phyloP scores from a whole-genome alignment of 2,888 invertebrate species.

The Apotomis capreana region DNA sequence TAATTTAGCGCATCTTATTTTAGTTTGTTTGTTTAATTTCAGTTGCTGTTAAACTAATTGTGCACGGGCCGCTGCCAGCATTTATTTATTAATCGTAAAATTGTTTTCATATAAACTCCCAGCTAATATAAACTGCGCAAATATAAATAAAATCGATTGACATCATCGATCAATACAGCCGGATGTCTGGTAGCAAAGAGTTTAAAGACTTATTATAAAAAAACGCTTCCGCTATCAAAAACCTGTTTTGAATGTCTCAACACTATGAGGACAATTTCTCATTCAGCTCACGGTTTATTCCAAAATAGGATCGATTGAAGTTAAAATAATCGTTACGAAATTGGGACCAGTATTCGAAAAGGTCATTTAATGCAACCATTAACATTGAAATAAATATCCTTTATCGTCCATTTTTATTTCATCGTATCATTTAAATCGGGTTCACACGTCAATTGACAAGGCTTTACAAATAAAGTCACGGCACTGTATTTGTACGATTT shows the following conservation, averaged over 20 bases:
- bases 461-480: slow-evolving; percentile 31
- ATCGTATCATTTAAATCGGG: slow-evolving; percentile 3
- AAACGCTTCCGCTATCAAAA: slow-evolving; percentile 13
- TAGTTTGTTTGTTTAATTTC: slow-evolving; percentile 51
- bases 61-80: slow-evolving; percentile 30
- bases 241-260: slow-evolving; percentile 10
- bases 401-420: slow-evolving; percentile 9
- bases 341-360: background rate
- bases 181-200: slow-evolving; percentile 5
- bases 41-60: slow-evolving; percentile 40
- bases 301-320: background rate
- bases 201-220: slow-evolving; percentile 9
- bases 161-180: slow-evolving; percentile 26
- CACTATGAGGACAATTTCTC: background rate
- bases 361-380: background rate
- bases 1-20: slow-evolving; percentile 73
- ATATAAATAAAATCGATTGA: slow-evolving; percentile 28
- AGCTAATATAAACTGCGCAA: slow-evolving; percentile 14
- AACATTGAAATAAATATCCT: background rate
- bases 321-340: background rate
- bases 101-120: slow-evolving; percentile 24
- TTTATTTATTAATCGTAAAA: slow-evolving; percentile 40
- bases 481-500: slow-evolving; percentile 20
- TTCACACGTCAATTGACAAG: slow-evolving; percentile 28
- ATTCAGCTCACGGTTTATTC: background rate